Conservation (phyloP, 2,888 invertebrate species). For the Hypolimnas misippus region DNA sequence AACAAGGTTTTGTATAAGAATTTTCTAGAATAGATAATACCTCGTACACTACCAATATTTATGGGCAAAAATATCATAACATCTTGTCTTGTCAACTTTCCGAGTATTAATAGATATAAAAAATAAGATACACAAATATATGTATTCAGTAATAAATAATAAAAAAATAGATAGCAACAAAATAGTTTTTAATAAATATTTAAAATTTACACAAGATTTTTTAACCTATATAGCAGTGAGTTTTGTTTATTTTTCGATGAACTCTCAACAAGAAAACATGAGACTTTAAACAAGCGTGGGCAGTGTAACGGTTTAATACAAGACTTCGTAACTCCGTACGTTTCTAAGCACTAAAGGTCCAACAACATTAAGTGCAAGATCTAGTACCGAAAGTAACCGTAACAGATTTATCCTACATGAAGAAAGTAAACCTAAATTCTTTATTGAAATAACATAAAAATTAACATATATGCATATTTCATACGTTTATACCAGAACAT, state of each 20-base stretch:
- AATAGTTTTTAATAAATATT: no score
- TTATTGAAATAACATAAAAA: neutral
- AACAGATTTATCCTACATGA: conserved; percentile 19
- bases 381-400: conserved; percentile 26
- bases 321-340: conserved; percentile 28
- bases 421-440: neutral
- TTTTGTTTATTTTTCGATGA: conserved; percentile 8
- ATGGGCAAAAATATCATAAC: no score
- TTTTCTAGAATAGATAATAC: no score
- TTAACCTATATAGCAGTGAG: neutral
- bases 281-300: conserved; percentile 24
- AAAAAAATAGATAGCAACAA: no score
- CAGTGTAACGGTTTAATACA: conserved; percentile 30
- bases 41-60: no score
- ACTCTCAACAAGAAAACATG: conserved; percentile 17
- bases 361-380: conserved; percentile 31
- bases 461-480: neutral
- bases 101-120: no score
- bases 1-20: no score
- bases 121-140: no score
- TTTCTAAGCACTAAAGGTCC: conserved; percentile 26
- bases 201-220: neutral
- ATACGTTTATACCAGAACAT: neutral
- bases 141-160: no score
- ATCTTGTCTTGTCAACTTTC: no score